Evolutionary conservation across 2,888 invertebrate genomes (phyloP).

Genomic region (Dicycla oo): DNA sequence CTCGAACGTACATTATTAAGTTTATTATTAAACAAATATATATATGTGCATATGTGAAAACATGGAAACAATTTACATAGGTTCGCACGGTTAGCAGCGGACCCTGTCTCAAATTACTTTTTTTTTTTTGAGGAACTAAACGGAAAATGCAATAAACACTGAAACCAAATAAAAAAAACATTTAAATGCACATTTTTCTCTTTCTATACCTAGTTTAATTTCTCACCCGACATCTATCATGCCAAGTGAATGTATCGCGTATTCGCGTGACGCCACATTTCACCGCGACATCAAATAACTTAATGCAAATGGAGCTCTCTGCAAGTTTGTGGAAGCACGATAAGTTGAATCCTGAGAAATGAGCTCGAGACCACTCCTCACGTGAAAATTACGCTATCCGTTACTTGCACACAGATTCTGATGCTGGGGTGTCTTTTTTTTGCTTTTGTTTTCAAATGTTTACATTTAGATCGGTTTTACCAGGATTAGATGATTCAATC

Average conservation of each 20-base stretch:
- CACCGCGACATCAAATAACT: slow-evolving; percentile 64
- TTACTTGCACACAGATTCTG: slow-evolving; percentile 69
- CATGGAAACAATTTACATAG: too few species aligned
- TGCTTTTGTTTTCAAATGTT: not conserved
- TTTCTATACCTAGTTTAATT: slow-evolving; percentile 21
- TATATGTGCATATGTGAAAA: too few species aligned
- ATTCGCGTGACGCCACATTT: slow-evolving; percentile 65
- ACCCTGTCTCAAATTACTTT: too few species aligned
- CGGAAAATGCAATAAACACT: too few species aligned
- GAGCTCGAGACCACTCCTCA: slow-evolving; percentile 63
- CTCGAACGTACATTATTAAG: too few species aligned
- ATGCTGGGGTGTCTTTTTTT: slow-evolving; percentile 35
- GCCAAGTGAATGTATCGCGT: slow-evolving; percentile 59
- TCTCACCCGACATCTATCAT: slow-evolving; percentile 63
- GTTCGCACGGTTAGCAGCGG: too few species aligned
- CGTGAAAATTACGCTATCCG: slow-evolving; percentile 71
- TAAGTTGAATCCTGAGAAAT: slow-evolving; percentile 80
- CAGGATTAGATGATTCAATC: too few species aligned
- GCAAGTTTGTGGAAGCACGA: slow-evolving; percentile 75
- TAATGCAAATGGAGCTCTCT: slow-evolving; percentile 73
- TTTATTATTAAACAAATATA: too few species aligned
- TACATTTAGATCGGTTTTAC: too few species aligned
- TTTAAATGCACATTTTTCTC: not conserved
- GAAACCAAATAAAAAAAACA: not conserved
- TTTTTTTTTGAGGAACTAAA: too few species aligned